A percentile compares a stretch with the other conserved stretches of the same genome.
Evolutionary conservation across 2,113 vertebrate species (phyloP).

Genomic region (Columbina picui): DNA sequence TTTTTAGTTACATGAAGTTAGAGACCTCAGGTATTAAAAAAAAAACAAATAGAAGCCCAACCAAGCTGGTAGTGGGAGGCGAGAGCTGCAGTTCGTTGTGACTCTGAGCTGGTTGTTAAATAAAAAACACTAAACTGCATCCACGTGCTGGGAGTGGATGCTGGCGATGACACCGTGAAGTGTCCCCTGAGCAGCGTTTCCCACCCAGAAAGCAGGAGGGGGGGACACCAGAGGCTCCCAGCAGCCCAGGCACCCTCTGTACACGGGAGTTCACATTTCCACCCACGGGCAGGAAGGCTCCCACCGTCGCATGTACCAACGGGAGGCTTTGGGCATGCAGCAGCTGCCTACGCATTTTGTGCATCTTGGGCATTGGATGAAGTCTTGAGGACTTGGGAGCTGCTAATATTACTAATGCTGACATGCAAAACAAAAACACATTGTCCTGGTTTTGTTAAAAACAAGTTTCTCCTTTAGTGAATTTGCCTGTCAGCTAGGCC

Average conservation of each 20-base stretch:
- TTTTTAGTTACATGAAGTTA: background rate
- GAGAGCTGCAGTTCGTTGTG: background rate
- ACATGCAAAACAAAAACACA: background rate
- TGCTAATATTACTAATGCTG: too few relatives aligned
- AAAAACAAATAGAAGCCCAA: background rate
- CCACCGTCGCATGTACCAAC: fast-evolving
- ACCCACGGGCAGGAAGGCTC: background rate
- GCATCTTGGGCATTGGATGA: background rate
- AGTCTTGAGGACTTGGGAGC: background rate
- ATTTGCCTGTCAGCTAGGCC: too few relatives aligned
- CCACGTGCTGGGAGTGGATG: fast-evolving
- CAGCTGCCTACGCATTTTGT: background rate
- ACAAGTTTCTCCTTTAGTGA: too few relatives aligned
- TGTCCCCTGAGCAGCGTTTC: fast-evolving
- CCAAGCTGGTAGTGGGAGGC: background rate
- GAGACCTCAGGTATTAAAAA: background rate
- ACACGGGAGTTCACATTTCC: background rate
- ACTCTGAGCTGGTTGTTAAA: background rate
- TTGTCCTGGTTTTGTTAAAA: too few relatives aligned
- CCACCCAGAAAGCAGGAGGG: background rate
- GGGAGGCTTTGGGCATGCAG: background rate
- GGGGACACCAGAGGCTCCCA: fast-evolving
- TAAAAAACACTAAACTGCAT: background rate
- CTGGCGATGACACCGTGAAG: fast-evolving
- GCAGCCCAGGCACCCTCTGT: background rate